Conservation (phyloP, 2,113 vertebrate species). For the Antechinus flavipes region DNA sequence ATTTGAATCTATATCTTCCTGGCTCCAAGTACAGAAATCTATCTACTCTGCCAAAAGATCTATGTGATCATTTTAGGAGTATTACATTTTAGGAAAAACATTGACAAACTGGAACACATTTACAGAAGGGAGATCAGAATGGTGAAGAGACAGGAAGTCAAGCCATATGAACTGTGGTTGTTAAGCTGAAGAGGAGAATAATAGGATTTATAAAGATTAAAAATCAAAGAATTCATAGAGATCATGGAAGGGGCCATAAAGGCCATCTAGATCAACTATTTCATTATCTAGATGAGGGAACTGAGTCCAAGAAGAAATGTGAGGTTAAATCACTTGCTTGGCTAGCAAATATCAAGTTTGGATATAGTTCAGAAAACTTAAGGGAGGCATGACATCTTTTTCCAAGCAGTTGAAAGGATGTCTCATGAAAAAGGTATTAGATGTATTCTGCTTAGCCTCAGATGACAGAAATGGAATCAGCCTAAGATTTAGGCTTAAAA, state of each 20-base stretch:
- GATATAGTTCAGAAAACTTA: not conserved
- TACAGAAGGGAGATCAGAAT: not conserved
- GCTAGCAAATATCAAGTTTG: not conserved
- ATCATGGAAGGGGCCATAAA: not conserved
- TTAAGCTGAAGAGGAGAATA: not conserved
- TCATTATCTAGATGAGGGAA: not conserved
- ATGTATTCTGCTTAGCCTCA: not conserved
- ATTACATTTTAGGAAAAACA: not conserved
- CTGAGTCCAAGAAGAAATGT: not conserved
- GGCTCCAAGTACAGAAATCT: not conserved
- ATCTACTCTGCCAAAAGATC: not conserved
- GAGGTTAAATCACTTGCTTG: not conserved
- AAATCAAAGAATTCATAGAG: not conserved
- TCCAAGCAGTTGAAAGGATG: not conserved
- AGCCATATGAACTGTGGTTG: not conserved
- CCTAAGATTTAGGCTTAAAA: not conserved
- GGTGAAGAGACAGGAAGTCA: not conserved
- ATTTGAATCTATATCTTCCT: not conserved
- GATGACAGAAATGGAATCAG: not conserved
- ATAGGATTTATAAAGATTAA: not conserved
- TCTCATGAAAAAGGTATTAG: not conserved
- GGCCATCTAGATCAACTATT: not conserved
- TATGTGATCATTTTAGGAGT: no score
- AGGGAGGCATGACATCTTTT: not conserved
- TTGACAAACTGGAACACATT: not conserved